phyloP scores from a whole-genome alignment of 2,113 vertebrate genomes.

The human (Homo sapiens) region GRCh38 chr6:163792501-163793000 shows the following conservation, averaged over 20 bases:
- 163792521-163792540: not conserved
- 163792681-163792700: not conserved
- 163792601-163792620: not conserved
- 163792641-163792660: not conserved
- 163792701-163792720: not conserved
- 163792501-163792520: not conserved
- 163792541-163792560: not conserved
- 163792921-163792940: not conserved
- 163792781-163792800: not conserved
- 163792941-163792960: not conserved
- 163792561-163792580: not conserved
- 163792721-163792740: not conserved
- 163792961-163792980: not conserved
- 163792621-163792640: not conserved
- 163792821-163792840: not conserved
- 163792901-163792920: not conserved
- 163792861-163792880: not conserved
- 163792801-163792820: not conserved
- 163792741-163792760: not conserved
- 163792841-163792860: not conserved
- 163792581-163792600: not conserved
- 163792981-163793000: not conserved
- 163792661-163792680: not conserved
- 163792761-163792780: not conserved
- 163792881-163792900: too few species aligned